Evolutionary conservation across 2,797 vertebrate genomes (phyloP).

Genomic region (Sebastes baramenuke): DNA sequence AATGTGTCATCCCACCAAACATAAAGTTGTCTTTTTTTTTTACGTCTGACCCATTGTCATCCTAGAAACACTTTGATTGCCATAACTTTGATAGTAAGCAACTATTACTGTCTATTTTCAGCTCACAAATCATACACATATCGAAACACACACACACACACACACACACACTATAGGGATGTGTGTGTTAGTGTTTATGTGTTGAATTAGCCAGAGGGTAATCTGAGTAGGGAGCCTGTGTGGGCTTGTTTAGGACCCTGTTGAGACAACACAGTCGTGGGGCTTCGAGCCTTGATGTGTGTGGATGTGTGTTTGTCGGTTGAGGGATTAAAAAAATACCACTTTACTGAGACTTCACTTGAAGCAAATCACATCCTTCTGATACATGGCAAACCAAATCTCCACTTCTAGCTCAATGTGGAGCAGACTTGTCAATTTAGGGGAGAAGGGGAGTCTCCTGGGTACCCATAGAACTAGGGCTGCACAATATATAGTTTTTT

Average conservation of each 20-base stretch:
- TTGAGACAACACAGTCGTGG: conserved; percentile 24
- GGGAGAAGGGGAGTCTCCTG: background rate
- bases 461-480: background rate
- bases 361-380: background rate
- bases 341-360: background rate
- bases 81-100: background rate
- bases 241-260: conserved; percentile 45
- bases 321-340: background rate
- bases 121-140: background rate
- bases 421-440: background rate
- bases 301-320: background rate
- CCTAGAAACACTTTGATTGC: background rate
- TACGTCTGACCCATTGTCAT: background rate
- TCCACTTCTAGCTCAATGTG: background rate
- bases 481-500: too few relatives aligned
- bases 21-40: background rate
- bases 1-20: background rate
- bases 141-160: too few relatives aligned
- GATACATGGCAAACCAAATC: background rate
- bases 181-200: background rate
- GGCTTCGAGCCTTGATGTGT: conserved; percentile 3
- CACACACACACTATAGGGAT: background rate
- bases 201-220: conserved; percentile 35
- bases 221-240: conserved; percentile 32
- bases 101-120: background rate